Evolutionary conservation across 2,113 vertebrate genomes (phyloP).

Genomic region (Crotalus horridus): DNA sequence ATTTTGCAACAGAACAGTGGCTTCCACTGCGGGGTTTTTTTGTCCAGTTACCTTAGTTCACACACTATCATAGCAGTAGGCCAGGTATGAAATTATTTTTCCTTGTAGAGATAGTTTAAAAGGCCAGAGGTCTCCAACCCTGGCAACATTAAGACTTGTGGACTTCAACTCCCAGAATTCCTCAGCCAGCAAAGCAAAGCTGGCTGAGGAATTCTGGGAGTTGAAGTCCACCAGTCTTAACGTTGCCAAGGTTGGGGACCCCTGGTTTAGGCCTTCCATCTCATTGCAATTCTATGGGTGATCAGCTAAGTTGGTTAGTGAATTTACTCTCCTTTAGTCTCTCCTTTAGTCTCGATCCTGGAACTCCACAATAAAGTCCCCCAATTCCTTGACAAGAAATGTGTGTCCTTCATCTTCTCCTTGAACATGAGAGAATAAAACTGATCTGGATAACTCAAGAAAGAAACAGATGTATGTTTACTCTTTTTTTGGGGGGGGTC

Average conservation of each 20-base stretch:
- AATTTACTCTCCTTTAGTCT: not conserved
- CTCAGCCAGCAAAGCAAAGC: too few species aligned
- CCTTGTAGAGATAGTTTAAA: too few species aligned
- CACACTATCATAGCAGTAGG: not conserved
- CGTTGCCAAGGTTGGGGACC: too few species aligned
- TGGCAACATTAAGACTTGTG: too few species aligned
- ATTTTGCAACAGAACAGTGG: not conserved
- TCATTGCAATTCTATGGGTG: not conserved
- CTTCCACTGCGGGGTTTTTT: not conserved
- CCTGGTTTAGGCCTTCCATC: not conserved
- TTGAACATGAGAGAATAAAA: not conserved
- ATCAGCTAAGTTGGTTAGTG: not conserved
- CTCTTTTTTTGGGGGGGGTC: too few species aligned
- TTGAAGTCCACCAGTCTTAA: too few species aligned
- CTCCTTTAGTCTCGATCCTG: not conserved
- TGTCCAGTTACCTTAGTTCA: not conserved
- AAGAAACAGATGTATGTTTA: not conserved
- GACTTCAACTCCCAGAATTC: too few species aligned
- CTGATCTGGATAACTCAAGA: not conserved
- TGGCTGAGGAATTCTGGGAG: too few species aligned
- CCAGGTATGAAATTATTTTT: not conserved
- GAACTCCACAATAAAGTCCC: fast-evolving
- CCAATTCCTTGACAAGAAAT: not conserved
- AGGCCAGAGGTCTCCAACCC: not conserved
- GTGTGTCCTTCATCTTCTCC: not conserved